Evolutionary conservation across 2,113 vertebrate genomes (phyloP).

Genomic region (Cephalophus harveyi): DNA sequence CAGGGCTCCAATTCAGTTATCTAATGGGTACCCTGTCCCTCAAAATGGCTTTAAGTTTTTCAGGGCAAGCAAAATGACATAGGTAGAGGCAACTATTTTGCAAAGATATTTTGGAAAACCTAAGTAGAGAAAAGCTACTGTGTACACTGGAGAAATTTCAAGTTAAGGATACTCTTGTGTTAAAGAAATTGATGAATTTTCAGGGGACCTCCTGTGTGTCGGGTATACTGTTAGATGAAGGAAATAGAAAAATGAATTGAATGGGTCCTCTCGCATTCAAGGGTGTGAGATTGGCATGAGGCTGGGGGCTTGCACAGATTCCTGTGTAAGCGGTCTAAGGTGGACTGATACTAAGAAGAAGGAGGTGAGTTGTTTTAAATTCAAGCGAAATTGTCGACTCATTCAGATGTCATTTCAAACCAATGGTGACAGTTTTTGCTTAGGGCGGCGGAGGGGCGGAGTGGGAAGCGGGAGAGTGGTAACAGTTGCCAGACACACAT

Average conservation of each 20-base stretch:
- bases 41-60: not conserved
- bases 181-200: not conserved
- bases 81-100: not conserved
- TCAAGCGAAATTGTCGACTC: not conserved
- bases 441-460: not conserved
- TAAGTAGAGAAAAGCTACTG: not conserved
- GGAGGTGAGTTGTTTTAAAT: not conserved
- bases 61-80: not conserved
- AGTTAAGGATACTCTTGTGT: not conserved
- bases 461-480: not conserved
- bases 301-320: not conserved
- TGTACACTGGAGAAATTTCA: not conserved
- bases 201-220: not conserved
- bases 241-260: not conserved
- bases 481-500: not conserved
- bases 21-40: not conserved
- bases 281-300: not conserved
- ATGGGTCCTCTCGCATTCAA: not conserved
- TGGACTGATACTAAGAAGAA: not conserved
- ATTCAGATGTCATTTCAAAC: conserved; percentile 31
- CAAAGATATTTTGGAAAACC: not conserved
- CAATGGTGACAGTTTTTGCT: not conserved
- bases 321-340: not conserved
- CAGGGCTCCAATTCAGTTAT: not conserved
- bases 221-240: not conserved